Percentiles rank a stretch among this genome's conserved stretches.
These are phyloP conservation scores for Hymenopus coronatus DNA, from an alignment of 2,888 invertebrate species.

Conservation along the genomic window DNA sequence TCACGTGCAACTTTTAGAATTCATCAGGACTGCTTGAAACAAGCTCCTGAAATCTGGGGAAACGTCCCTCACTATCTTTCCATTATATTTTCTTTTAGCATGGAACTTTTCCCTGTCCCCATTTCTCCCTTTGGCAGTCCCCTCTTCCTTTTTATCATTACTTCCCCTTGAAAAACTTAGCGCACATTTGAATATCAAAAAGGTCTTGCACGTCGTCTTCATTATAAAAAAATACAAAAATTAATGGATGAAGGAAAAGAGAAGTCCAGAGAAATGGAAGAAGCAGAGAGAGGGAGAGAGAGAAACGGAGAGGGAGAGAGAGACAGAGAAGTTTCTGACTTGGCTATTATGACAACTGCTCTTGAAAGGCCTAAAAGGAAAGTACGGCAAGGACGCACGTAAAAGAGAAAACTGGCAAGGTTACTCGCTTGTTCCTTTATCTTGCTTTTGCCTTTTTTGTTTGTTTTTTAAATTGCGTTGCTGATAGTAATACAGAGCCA, in stretches of 20 bases:
- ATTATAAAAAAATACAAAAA: slow-evolving; percentile 22
- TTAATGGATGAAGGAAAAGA: slow-evolving; percentile 19
- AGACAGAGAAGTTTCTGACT: not conserved
- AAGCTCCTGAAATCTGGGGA: not conserved
- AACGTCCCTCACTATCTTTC: not conserved
- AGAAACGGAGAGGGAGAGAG: not conserved
- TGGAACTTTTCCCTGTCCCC: not conserved
- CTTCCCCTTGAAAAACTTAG: not conserved
- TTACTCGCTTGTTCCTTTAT: not conserved
- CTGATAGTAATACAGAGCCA: not conserved
- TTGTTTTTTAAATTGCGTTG: not conserved
- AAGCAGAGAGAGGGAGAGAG: not conserved
- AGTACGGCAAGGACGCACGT: not conserved
- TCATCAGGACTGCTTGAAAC: not conserved
- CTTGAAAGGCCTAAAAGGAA: not conserved
- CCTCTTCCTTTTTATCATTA: not conserved
- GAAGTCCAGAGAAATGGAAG: not conserved
- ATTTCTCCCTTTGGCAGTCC: not conserved
- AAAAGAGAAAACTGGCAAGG: not conserved
- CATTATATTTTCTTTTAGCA: slow-evolving; percentile 8
- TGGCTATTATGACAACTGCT: not conserved
- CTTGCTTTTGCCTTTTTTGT: not conserved
- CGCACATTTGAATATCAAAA: slow-evolving; percentile 30
- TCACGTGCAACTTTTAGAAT: slow-evolving; percentile 18
- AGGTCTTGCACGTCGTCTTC: slow-evolving; percentile 22